Conservation (phyloP, 2,797 vertebrate genomes). For the Centropyge bicolor region DNA sequence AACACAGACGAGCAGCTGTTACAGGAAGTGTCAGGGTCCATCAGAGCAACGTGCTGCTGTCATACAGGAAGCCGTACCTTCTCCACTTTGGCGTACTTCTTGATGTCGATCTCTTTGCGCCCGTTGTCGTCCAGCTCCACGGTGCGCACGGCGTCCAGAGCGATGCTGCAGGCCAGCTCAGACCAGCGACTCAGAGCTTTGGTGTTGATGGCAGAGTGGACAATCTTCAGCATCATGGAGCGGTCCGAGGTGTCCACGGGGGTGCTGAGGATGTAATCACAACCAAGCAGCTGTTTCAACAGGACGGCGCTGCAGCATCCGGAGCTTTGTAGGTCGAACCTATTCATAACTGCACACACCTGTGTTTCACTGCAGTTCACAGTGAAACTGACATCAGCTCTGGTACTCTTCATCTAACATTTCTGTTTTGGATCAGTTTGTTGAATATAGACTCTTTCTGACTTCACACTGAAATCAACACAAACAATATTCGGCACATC, state of each 20-base stretch:
- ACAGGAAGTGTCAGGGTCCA: not conserved
- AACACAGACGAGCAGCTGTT: not conserved
- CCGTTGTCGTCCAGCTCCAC: conserved; percentile 95
- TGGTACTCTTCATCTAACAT: no score
- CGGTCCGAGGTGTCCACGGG: conserved; percentile 90
- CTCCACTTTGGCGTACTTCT: conserved; percentile 96
- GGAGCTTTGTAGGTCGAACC: no score
- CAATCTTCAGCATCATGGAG: conserved; percentile 93
- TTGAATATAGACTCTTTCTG: no score
- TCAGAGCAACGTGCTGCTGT: not conserved
- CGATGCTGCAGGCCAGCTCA: conserved; percentile 92
- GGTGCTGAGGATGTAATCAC: conserved; percentile 77
- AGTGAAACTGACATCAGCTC: no score
- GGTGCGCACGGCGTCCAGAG: conserved; percentile 92
- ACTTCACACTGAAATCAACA: no score
- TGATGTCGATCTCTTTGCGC: conserved; percentile 96
- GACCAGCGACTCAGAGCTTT: conserved; percentile 94
- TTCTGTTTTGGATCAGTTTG: no score
- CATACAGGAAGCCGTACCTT: conserved; percentile 81
- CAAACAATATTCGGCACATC: no score
- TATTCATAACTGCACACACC: no score
- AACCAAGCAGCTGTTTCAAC: not conserved
- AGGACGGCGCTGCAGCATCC: not conserved
- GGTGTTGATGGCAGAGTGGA: conserved; percentile 95
- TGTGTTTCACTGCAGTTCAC: no score